These are phyloP conservation scores for Cheiracanthium punctorium DNA, from an alignment of 2,888 invertebrate genomes.

Conservation along the genomic window DNA sequence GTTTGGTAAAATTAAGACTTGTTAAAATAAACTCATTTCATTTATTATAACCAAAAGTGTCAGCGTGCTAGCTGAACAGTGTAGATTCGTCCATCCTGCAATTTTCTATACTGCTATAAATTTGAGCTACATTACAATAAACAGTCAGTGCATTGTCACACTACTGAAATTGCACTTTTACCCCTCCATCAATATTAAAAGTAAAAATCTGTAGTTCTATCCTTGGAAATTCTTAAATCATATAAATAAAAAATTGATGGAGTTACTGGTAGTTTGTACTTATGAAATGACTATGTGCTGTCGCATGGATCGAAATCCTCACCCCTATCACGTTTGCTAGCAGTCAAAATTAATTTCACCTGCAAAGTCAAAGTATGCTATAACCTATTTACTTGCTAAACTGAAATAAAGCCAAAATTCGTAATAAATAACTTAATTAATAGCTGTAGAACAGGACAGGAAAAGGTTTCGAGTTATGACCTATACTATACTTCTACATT, in stretches of 20 bases:
- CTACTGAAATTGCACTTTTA: constrained; percentile 43
- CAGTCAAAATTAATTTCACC: constrained; percentile 29
- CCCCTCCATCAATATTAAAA: constrained; percentile 13
- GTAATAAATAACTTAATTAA: too few species aligned
- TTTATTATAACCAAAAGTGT: too few species aligned
- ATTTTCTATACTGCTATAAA: constrained; percentile 47
- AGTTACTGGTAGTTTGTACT: constrained; percentile 31
- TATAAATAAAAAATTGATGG: not conserved
- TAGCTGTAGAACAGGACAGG: constrained; percentile 41
- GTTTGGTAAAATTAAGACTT: too few species aligned
- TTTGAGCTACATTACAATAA: constrained; percentile 61
- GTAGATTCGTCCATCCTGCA: constrained; percentile 50
- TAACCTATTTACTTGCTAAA: constrained; percentile 28
- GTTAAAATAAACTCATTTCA: too few species aligned
- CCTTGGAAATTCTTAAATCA: constrained; percentile 6
- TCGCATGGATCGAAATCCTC: constrained; percentile 17
- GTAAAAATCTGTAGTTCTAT: constrained; percentile 2
- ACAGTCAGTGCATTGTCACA: constrained; percentile 31
- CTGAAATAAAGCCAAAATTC: constrained; percentile 39
- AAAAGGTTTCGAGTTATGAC: constrained; percentile 27
- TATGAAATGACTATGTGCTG: constrained; percentile 11
- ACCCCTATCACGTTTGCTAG: constrained; percentile 35
- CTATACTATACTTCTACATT: constrained; percentile 34
- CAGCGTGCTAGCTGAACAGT: too few species aligned
- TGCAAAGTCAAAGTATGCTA: constrained; percentile 31